A percentile compares a stretch with the other conserved stretches of the same genome.
Conservation (phyloP, 2,888 invertebrate species). For the Chloroclystis v-ata region DNA sequence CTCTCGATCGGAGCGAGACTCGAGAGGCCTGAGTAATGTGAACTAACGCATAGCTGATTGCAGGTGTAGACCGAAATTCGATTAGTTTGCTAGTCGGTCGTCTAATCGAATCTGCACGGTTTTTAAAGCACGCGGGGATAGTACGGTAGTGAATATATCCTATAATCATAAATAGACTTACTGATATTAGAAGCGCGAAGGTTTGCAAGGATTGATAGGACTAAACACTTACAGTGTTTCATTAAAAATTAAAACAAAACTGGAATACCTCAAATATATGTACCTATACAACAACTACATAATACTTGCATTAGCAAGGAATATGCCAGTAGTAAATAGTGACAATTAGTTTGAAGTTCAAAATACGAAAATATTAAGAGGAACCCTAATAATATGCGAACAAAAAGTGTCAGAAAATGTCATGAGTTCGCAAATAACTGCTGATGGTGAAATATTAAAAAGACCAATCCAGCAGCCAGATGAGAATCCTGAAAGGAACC, state of each 20-base stretch:
- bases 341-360: too few species aligned
- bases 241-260: too few species aligned
- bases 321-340: too few species aligned
- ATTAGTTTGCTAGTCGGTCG: conserved; percentile 64
- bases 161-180: too few species aligned
- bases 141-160: too few species aligned
- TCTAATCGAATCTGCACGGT: conserved; percentile 54
- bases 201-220: too few species aligned
- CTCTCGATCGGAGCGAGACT: conserved; percentile 57
- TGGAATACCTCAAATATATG: too few species aligned
- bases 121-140: conserved; percentile 13
- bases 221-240: too few species aligned
- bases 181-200: too few species aligned
- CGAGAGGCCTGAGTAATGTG: conserved; percentile 59
- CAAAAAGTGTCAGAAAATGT: neutral
- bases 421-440: conserved; percentile 8
- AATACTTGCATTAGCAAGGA: too few species aligned
- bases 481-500: conserved; percentile 22
- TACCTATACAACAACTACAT: too few species aligned
- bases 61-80: conserved; percentile 64
- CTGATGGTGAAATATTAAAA: conserved; percentile 20
- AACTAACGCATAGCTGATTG: conserved; percentile 67
- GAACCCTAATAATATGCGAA: neutral
- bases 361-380: too few species aligned
- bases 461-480: conserved; percentile 17